Evolutionary conservation across 1,140 invertebrate genomes (phyloP), one percentile per base, ranked within the genome.

Genomic region (Macrobrachium rosenbergii): DNA sequence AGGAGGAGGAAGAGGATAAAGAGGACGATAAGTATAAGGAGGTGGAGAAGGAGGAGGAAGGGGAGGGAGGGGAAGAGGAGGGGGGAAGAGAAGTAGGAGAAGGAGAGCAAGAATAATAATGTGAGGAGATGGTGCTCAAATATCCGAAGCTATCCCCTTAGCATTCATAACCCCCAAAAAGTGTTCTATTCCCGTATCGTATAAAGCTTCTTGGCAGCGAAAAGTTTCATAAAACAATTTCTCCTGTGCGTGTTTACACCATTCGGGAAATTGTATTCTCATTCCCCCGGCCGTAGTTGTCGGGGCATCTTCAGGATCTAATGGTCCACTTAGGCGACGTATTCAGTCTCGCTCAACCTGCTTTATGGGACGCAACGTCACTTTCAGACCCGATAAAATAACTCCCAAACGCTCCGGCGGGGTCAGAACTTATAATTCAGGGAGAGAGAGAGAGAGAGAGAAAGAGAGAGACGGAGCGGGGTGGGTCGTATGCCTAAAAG

Each of bases 161-260:
- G 63, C 78, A 81, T 81, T 81, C 52, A 52, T 82, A 59, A 67
- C 78, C 72, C 72, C 63, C 78, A 80, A 82, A 80, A 87, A 81
- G 67, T 75, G 85, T 67, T 67, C 85, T 81, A 87, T 87, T 86
- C 85, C 85, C 78, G 81, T 87, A 87, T 87, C 85, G 81, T 75
- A 87, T 87, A 87, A 81, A 87, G 77, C 85, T 87, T 80, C 85
- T n/a, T 62, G 43, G 78, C 52, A 52, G 67, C 85, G 77, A 80
- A 80, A 87, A 81, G 78, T 81, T 87, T 87, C 85, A 87, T 87
- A 87, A 87, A 87, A 87, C 85, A 87, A 87, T 87, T 87, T 79
- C 85, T 87, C 78, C 59, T 73, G 85, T 59, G 85, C 37, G 78
- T 87, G 85, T 87, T 87, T 87, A 87, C 85, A 87, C 85, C 85